phyloP scores from a whole-genome alignment of 2,888 invertebrate species.

The Hedychridium roseum region DNA sequence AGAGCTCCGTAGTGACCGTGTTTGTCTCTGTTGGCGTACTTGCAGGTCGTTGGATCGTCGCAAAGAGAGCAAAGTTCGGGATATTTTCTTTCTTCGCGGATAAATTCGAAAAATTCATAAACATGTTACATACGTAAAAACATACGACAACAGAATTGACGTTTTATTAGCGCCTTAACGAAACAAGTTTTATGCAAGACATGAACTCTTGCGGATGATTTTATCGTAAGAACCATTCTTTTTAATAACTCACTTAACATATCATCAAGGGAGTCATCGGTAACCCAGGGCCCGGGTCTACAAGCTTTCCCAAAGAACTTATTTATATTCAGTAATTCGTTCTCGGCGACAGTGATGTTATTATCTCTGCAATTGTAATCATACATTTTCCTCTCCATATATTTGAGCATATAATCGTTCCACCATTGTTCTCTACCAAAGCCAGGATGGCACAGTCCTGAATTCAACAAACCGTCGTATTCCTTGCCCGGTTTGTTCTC shows the following conservation, averaged over 20 bases:
- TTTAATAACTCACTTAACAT: conserved; percentile 68
- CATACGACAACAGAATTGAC: not conserved
- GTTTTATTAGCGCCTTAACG: not conserved
- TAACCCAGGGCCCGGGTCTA: conserved; percentile 76
- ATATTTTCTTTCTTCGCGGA: conserved; percentile 65
- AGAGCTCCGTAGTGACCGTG: conserved; percentile 73
- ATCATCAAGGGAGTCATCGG: conserved; percentile 66
- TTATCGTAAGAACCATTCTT: conserved; percentile 17
- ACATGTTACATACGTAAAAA: not conserved
- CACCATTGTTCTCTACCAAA: conserved; percentile 67
- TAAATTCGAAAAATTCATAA: not conserved
- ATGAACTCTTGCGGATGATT: not conserved
- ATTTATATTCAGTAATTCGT: conserved; percentile 71
- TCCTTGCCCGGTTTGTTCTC: conserved; percentile 49
- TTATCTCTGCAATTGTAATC: conserved; percentile 54
- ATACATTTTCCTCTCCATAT: conserved; percentile 67
- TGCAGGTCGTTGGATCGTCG: conserved; percentile 57
- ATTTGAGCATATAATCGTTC: conserved; percentile 70
- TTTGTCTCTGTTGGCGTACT: conserved; percentile 56
- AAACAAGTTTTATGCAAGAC: not conserved
- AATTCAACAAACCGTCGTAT: conserved; percentile 65
- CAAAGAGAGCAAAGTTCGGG: conserved; percentile 70
- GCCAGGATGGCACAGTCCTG: conserved; percentile 74
- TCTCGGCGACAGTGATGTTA: conserved; percentile 59
- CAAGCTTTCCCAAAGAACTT: conserved; percentile 75